Evolutionary conservation across 2,113 vertebrate species (phyloP).

Genomic region (Microtus montanus): DNA sequence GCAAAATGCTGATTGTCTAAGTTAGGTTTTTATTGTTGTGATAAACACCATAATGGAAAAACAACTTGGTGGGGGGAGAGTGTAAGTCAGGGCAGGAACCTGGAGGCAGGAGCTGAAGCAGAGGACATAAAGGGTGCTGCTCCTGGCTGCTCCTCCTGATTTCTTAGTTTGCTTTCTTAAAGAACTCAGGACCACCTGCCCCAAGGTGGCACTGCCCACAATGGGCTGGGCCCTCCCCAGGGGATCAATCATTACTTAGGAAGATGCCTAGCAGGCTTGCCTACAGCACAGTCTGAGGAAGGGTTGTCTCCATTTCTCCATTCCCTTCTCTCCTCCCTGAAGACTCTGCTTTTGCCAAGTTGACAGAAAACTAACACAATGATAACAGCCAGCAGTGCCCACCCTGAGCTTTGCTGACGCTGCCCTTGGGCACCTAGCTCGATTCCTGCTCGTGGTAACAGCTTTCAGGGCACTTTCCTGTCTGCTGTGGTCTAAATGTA

Average conservation of each 20-base stretch:
- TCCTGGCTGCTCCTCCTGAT: not conserved
- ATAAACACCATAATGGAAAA: not conserved
- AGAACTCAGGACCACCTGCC: too few species aligned
- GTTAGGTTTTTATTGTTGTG: not conserved
- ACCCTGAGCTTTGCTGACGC: not conserved
- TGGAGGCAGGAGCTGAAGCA: not conserved
- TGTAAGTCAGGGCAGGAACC: not conserved
- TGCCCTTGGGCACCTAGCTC: accelerated
- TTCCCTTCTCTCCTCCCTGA: not conserved
- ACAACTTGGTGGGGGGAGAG: not conserved
- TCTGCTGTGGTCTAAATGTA: not conserved
- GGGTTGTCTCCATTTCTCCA: not conserved
- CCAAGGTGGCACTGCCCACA: not conserved
- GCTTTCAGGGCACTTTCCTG: not conserved
- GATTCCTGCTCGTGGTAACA: accelerated
- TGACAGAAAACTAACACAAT: not conserved
- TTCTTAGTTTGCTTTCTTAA: not conserved
- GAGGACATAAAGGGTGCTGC: not conserved
- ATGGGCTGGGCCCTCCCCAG: not conserved
- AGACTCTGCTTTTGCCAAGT: not conserved
- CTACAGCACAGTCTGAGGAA: not conserved
- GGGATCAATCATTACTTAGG: not conserved
- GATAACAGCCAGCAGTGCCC: not conserved
- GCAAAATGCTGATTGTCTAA: not conserved
- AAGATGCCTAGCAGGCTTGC: not conserved